Evolutionary conservation across 1,140 invertebrate species (phyloP), one percentile per base, ranked within the genome.

Genomic region (Brachionus manjavacas): DNA sequence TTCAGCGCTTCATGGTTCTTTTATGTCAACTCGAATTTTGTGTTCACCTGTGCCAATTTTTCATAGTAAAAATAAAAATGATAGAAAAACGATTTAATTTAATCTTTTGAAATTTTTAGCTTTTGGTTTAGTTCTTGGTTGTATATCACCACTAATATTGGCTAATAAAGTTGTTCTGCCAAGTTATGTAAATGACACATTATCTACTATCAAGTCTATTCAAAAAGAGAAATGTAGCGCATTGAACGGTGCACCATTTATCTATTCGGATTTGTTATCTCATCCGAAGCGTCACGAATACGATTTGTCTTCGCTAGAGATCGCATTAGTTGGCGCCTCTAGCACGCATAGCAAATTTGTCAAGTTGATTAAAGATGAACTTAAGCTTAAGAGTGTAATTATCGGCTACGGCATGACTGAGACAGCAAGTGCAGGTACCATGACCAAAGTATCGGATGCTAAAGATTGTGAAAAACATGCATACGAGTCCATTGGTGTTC

Each of bases 231-330:
- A 92, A 92, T 95, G 95, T 86, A 93, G 92, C 2, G 88, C 94
- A 6, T 88, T 95, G 14, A 94, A 94, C 86, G 96, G 96, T 12
- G 98, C 96, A 0, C 97, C 97, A 4, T 98, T 96, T 0, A 99
- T 99, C 96, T 96, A 94, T 88, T 93, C 97, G 79, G 95, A 98
- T 88, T 91, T 95, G 80, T 86, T 95, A 49, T 89, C 91, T 78
- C 88, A 88, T 39, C 88, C 88, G 0, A 84, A 89, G 1, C 88
- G 89, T 78, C 70, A 86, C n/a, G 85, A 86, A 14, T 89, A 87
- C 84, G 87, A 92, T 84, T 46, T 91, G 16, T 86, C 86, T 9
- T 88, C 87, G 0, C 84, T 92, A 55, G 86, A 91, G 8, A 31
- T 49, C 11, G 31, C 9, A 14, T 7, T 35, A 83, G 46, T 68